Evolutionary conservation across 2,888 invertebrate genomes (phyloP).

Genomic region (Micropterix aruncella): DNA sequence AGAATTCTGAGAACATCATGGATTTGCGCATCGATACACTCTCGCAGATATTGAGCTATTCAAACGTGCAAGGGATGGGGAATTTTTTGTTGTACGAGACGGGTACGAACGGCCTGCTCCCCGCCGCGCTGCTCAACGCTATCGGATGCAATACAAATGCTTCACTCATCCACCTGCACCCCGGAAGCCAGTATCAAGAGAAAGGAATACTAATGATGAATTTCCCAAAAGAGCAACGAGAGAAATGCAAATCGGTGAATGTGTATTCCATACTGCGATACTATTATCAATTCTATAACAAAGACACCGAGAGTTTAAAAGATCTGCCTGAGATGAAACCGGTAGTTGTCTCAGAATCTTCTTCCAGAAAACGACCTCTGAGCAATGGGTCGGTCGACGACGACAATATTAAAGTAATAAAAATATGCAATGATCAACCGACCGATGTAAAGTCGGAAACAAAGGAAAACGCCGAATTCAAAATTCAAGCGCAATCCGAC

Average conservation of each 20-base stretch:
- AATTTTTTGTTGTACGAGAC: conserved; percentile 77
- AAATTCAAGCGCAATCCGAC: not conserved
- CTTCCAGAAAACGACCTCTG: conserved; percentile 17
- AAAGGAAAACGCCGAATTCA: not conserved
- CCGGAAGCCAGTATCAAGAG: conserved; percentile 68
- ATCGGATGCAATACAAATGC: conserved; percentile 53
- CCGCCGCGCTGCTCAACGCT: conserved; percentile 69
- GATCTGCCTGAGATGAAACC: conserved; percentile 5
- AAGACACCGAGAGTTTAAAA: conserved; percentile 11
- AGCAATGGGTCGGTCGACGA: conserved; percentile 15
- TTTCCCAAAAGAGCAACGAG: conserved; percentile 52
- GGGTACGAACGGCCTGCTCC: conserved; percentile 71
- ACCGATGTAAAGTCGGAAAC: conserved; percentile 8
- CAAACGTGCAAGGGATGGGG: conserved; percentile 67
- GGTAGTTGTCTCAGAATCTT: conserved; percentile 11
- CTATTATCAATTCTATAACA: conserved; percentile 45
- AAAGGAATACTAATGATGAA: conserved; percentile 70
- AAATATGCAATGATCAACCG: conserved; percentile 14
- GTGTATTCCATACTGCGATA: conserved; percentile 59
- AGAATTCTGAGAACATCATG: conserved; percentile 61
- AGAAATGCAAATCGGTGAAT: conserved; percentile 61
- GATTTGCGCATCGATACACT: conserved; percentile 77
- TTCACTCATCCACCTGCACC: conserved; percentile 60
- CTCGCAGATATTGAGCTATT: conserved; percentile 72
- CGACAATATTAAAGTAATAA: conserved; percentile 7